These are phyloP conservation scores for Helobdella robusta DNA, from an alignment of 2,888 invertebrate genomes.

Conservation along the genomic window DNA sequence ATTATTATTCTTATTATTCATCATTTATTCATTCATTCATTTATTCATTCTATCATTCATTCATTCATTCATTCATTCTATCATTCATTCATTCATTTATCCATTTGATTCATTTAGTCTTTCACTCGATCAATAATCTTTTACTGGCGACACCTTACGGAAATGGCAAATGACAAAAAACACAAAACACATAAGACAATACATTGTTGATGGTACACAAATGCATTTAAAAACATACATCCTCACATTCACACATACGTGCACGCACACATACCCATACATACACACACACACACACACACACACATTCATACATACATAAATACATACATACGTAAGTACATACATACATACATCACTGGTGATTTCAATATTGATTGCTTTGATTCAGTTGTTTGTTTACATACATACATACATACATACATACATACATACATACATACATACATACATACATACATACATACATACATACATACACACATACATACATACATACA, in stretches of 20 bases:
- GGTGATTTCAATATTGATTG: no score
- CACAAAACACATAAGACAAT: no score
- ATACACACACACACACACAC: slow-evolving; percentile 22
- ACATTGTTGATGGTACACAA: no score
- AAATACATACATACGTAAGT: slow-evolving; percentile 22
- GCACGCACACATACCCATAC: slow-evolving; percentile 19
- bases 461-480: slow-evolving; percentile 12
- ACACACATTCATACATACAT: slow-evolving; percentile 24
- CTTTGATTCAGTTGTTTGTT: not conserved
- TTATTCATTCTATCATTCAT: not conserved
- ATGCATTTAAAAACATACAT: slow-evolving; percentile 11
- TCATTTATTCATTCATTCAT: not conserved
- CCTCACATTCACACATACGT: not conserved
- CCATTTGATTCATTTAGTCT: not conserved
- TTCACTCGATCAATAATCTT: not conserved
- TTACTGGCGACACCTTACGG: not conserved
- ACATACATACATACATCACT: slow-evolving; percentile 22
- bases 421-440: slow-evolving; percentile 4
- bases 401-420: slow-evolving; percentile 13
- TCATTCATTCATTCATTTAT: not conserved
- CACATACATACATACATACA: slow-evolving; percentile 14
- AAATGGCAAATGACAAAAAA: no score
- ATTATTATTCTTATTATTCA: no score
- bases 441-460: not conserved
- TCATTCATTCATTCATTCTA: not conserved